Evolutionary conservation across 2,113 vertebrate species (phyloP), one percentile per base, ranked within the genome.

Genomic region (Tapirus terrestris): DNA sequence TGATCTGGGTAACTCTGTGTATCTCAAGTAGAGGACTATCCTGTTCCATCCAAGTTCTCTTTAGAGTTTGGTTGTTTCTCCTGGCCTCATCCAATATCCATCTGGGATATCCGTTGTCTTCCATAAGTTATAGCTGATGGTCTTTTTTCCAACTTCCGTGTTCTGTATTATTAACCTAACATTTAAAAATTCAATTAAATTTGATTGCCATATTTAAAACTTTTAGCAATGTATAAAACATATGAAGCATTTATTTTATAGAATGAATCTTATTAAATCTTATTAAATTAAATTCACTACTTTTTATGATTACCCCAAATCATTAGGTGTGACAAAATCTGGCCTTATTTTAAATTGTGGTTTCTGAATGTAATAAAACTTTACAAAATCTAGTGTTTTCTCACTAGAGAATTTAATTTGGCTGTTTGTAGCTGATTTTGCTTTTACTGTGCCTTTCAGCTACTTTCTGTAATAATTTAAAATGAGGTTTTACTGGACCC

Each of bases 11-110:
- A 68, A 82, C 5, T 39, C 6, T 58, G 4, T 27, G 1, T 29
- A 31, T 29, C 31, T 33, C 39, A 67, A 43, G 17, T 3, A 53
- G 10, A 84, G 67, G 45, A 73, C 8, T 23, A 1, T 3, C 0
- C 5, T n/a, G 6, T 0, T 10, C 11, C 9, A 53, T 77, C 17
- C 39, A 56, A 6, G 1, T 8, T n/a, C 16, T 14, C 3, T 68
- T 81, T 43, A 16, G 8, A 61, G 1, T 51, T 56, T 67, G 5
- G 23, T 48, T 23, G 3, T 45, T 77, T 56, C 80, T 76, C 29
- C 33, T 51, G 0, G 13, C 25, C 39, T 58, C 63, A 20, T 29
- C 21, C 7, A 2, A 16, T 60, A 72, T 36, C 31, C 11, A 29
- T 2, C 3, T 61, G 6, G 29, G 27, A 21, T 70, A 65, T 16